phyloP scores from a whole-genome alignment of 2,888 invertebrate species.

The Athalia circularis region DNA sequence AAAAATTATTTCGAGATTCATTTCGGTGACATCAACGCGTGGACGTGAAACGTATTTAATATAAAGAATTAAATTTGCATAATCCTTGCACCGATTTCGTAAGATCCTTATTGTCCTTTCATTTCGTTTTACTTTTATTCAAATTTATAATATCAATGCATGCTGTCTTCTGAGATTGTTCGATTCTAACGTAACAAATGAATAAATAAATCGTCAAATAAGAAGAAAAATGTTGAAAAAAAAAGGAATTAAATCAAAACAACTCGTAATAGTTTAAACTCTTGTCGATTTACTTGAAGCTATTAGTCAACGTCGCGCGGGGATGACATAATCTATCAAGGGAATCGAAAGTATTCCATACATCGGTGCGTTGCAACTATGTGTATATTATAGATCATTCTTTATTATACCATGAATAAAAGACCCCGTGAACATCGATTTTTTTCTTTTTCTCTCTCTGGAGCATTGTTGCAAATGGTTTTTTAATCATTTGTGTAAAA shows the following conservation, averaged over 20 bases:
- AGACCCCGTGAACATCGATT: no score
- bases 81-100: constrained; percentile 50
- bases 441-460: no score
- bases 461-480: no score
- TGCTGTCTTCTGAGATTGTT: not conserved
- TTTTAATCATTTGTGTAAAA: no score
- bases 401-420: no score
- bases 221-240: no score
- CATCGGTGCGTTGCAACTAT: not conserved
- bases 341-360: not conserved
- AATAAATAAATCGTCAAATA: no score
- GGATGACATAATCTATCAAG: not conserved
- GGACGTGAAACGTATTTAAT: no score
- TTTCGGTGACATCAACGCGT: no score
- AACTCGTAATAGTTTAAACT: not conserved
- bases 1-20: no score
- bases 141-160: not conserved
- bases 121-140: not conserved
- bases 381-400: not conserved
- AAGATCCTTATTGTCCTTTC: constrained; percentile 26
- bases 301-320: not conserved
- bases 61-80: constrained; percentile 31
- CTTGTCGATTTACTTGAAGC: not conserved
- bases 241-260: not conserved
- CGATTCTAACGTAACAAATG: not conserved